phyloP scores from a whole-genome alignment of 2,797 vertebrate genomes.

The Macrochelys suwanniensis region DNA sequence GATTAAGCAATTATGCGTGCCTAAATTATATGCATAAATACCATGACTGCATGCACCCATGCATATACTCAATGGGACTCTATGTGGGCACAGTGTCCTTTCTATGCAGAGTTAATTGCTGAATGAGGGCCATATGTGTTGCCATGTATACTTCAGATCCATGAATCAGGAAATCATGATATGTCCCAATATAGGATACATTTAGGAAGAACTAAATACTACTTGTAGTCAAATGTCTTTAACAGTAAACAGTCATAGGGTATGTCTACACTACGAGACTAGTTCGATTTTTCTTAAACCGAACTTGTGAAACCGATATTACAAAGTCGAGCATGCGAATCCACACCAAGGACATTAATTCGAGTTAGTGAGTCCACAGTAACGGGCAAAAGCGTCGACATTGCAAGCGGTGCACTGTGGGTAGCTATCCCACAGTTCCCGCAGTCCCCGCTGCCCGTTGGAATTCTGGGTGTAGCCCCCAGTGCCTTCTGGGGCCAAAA shows the following conservation, averaged over 20 bases:
- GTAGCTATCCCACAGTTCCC: too few species aligned
- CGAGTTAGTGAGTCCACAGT: too few species aligned
- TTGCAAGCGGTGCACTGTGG: too few species aligned
- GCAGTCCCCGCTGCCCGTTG: too few species aligned
- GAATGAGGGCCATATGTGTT: not conserved
- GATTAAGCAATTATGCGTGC: not conserved
- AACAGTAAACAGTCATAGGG: rapidly evolving
- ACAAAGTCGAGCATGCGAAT: too few species aligned
- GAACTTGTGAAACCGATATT: too few species aligned
- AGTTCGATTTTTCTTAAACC: too few species aligned
- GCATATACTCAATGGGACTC: not conserved
- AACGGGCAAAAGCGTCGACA: too few species aligned
- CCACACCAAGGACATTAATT: too few species aligned
- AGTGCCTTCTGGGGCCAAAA: too few species aligned
- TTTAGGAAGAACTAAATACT: not conserved
- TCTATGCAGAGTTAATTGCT: not conserved
- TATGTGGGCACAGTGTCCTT: not conserved
- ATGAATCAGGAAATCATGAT: not conserved
- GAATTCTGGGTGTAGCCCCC: too few species aligned
- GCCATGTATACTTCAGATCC: not conserved
- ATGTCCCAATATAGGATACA: not conserved
- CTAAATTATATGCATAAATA: not conserved
- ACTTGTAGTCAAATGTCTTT: not conserved
- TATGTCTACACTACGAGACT: too few species aligned
- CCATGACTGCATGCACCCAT: not conserved